These are phyloP conservation scores for Synergus gifuensis DNA, from an alignment of 2,888 invertebrate genomes.

Conservation along the genomic window DNA sequence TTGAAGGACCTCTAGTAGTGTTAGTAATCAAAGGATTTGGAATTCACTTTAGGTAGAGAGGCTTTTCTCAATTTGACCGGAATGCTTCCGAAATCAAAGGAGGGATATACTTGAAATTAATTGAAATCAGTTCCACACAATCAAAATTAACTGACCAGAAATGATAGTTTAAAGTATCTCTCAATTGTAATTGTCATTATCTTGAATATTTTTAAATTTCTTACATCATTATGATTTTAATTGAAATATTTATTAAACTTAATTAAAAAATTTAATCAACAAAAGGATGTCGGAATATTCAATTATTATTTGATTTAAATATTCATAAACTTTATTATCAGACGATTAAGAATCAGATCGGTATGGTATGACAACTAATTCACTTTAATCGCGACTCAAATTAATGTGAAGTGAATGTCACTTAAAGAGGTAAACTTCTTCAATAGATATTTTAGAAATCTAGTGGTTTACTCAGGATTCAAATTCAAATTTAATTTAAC, in stretches of 20 bases:
- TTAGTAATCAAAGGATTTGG: not conserved
- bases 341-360: not conserved
- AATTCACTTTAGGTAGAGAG: not conserved
- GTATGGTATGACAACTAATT: not conserved
- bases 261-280: not conserved
- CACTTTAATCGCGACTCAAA: not conserved
- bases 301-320: not conserved
- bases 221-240: not conserved
- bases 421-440: not conserved
- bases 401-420: not conserved
- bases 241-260: not conserved
- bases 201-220: not conserved
- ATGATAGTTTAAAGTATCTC: not conserved
- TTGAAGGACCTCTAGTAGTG: not conserved
- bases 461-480: no score
- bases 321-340: not conserved
- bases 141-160: not conserved
- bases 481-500: no score
- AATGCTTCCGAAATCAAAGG: not conserved
- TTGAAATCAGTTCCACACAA: slow-evolving; percentile 17
- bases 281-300: not conserved
- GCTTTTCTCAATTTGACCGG: not conserved
- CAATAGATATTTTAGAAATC: not conserved
- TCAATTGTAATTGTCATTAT: not conserved
- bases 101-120: slow-evolving; percentile 20